phyloP scores from a whole-genome alignment of 2,113 vertebrate genomes.

The Penelope pileata region DNA sequence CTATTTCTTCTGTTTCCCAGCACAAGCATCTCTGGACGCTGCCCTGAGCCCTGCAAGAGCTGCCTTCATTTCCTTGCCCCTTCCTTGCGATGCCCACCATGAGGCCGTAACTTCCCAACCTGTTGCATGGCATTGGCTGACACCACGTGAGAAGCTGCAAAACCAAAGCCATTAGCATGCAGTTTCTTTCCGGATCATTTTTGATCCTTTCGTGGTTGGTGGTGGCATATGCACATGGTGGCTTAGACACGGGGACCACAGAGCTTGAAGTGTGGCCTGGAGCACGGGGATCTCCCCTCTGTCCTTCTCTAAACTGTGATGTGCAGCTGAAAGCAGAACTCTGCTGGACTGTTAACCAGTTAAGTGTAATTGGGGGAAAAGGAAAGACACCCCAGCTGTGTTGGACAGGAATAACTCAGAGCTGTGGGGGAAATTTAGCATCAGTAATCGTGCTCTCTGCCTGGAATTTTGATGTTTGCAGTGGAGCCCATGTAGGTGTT shows the following conservation, averaged over 20 bases:
- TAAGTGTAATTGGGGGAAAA: not conserved
- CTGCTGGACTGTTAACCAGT: not conserved
- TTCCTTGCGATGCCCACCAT: not conserved
- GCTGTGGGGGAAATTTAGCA: not conserved
- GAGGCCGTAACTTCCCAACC: not conserved
- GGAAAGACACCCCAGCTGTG: not conserved
- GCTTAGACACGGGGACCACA: not conserved
- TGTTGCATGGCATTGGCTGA: not conserved
- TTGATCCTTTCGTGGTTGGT: not conserved
- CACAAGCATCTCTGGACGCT: not conserved
- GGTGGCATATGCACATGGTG: accelerated
- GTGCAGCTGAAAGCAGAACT: not conserved
- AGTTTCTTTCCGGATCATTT: not conserved
- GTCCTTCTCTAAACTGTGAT: not conserved
- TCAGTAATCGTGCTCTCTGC: not conserved
- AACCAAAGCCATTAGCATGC: accelerated
- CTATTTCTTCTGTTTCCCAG: not conserved
- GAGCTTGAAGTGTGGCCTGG: not conserved
- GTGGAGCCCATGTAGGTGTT: not conserved
- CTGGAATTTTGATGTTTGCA: not conserved
- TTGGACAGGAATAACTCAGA: not conserved
- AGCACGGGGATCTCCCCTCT: not conserved
- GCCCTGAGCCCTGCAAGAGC: not conserved
- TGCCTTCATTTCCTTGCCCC: not conserved
- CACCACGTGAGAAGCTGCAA: not conserved